phyloP scores from a whole-genome alignment of 2,113 vertebrate species.

The Sorex araneus region DNA sequence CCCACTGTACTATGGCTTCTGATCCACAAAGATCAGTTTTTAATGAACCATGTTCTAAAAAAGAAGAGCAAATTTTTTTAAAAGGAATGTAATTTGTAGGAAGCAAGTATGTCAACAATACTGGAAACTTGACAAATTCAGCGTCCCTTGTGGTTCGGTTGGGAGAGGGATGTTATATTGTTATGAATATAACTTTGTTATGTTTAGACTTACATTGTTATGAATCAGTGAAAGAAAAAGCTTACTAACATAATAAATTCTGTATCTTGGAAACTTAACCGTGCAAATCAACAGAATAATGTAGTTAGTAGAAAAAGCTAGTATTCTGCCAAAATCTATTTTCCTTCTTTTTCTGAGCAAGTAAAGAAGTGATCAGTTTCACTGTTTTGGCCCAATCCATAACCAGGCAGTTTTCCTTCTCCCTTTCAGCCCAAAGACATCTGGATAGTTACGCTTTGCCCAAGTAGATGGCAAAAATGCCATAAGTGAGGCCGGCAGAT shows the following conservation, averaged over 20 bases:
- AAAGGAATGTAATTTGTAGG: not conserved
- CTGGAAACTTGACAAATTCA: slow-evolving; percentile 1
- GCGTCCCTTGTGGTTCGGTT: too few relatives aligned
- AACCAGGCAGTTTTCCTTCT: not conserved
- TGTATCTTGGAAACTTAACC: slow-evolving; percentile 53
- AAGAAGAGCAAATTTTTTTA: not conserved
- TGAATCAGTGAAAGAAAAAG: slow-evolving; percentile 50
- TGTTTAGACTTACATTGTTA: slow-evolving; percentile 49
- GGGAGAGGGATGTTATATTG: too few relatives aligned
- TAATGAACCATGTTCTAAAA: slow-evolving; percentile 32
- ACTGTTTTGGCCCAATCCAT: not conserved
- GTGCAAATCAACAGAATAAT: slow-evolving; percentile 61
- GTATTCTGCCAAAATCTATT: slow-evolving; percentile 41
- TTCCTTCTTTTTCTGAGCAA: slow-evolving; percentile 20
- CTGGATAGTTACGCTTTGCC: not conserved
- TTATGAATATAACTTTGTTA: too few relatives aligned
- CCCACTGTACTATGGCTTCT: too few relatives aligned
- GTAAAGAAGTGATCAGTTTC: not conserved
- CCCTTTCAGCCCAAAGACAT: not conserved
- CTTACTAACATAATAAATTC: slow-evolving; percentile 65
- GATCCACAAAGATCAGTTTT: slow-evolving; percentile 22
- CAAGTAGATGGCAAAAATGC: not conserved
- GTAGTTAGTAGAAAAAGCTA: slow-evolving; percentile 12
- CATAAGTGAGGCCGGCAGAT: not conserved
- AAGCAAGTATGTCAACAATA: slow-evolving; percentile 41